Base-by-base conservation (phyloP, 2,113 vertebrate species). In the Electrona antarctica region DNA sequence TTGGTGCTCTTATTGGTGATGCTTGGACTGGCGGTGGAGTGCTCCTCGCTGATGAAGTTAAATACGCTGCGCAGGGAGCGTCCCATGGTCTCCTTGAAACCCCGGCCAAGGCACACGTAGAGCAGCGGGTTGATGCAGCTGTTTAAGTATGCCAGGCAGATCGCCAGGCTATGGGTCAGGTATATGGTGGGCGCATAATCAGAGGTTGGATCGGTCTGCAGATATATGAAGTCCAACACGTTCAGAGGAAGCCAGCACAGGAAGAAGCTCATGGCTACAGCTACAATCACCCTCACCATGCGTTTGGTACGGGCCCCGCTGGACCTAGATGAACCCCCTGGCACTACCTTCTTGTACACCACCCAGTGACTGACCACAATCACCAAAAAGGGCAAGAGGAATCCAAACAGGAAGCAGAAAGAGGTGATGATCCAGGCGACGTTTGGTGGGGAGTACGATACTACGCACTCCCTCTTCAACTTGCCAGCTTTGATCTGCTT, bases 51-150 rank as follows among this genome's bases (percentile, higher is more conserved):
- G 69, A 95, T 57, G 21, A 93, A 91, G 0, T 92, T 78, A 3
- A 98, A 29, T 0, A 92, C 3, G 0, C 79, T 69, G 0, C 89
- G 89, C 46, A 97, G 57, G 0, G 95, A 94, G 64, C 80, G 90
- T 7, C 15, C 78, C 69, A 95, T 71, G 6, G 89, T 93, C 12
- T 79, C 54, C 7, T 93, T 93, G 84, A 97, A 95, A 21, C 93
- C 81, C 0, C 71, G 89, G 0, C 95, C 95, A 1, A 94, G 74
- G 0, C 93, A 77, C 5, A 96, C 93, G 0, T 98, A 97, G 66
- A 98, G 93, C 68, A 96, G 4, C 0, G 96, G 97, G 79, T 97
- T 98, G 73, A 97, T 79, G 82, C 96, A 96, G 28, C 96, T 97
- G 89, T 97, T 97, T 76, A 93, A 56, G 7, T 96, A 95, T 0